phyloP scores from a whole-genome alignment of 1,140 invertebrate genomes.

The Plutomurus gul region DNA sequence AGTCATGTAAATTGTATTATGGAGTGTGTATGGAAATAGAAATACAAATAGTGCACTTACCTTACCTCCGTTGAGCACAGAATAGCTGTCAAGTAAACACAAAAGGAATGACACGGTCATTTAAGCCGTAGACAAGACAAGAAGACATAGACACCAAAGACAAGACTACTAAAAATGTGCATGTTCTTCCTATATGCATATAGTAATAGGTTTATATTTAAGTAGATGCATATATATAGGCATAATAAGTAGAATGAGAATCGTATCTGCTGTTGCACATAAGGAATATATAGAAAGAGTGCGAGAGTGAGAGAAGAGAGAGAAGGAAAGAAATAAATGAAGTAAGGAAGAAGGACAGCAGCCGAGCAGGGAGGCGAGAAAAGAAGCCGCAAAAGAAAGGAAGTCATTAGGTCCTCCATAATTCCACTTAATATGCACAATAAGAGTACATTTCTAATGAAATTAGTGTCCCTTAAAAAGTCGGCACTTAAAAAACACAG shows the following conservation, averaged over 20 bases:
- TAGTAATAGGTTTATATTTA: background rate
- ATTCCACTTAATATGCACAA: conserved; percentile 18
- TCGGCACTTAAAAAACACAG: conserved; percentile 28
- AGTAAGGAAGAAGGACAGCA: background rate
- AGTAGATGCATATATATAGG: background rate
- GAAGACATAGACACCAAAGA: background rate
- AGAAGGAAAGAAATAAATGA: background rate
- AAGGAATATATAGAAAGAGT: background rate
- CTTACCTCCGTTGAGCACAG: no score
- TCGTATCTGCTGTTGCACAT: no score
- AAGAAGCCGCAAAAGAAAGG: conserved; percentile 17
- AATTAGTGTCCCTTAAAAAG: conserved; percentile 29
- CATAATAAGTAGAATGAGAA: background rate
- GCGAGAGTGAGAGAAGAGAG: background rate
- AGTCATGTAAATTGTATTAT: no score
- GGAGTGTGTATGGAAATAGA: no score
- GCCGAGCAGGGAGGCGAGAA: background rate
- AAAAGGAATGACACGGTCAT: conserved; percentile 20
- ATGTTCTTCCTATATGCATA: background rate
- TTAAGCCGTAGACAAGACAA: conserved; percentile 25
- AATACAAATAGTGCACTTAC: no score
- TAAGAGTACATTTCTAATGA: conserved; percentile 8
- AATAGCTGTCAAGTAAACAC: background rate
- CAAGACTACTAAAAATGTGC: background rate
- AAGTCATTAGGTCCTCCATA: conserved; percentile 15